A percentile compares a stretch with the other conserved stretches of the same genome.
Evolutionary conservation across 2,113 vertebrate species (phyloP).

Genomic region (Caloenas nicobarica): DNA sequence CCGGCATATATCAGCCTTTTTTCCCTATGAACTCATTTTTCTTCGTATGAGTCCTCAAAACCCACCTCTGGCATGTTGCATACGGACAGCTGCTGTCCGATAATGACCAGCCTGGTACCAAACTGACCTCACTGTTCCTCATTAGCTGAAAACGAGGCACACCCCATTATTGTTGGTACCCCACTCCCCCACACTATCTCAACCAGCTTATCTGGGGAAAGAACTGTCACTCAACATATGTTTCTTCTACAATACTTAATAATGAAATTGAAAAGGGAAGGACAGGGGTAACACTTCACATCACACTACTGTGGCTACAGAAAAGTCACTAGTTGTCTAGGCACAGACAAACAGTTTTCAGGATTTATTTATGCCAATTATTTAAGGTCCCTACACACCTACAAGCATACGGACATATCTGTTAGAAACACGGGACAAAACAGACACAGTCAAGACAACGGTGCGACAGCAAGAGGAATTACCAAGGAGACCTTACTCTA

Average conservation of each 20-base stretch:
- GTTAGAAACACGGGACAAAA: neutral
- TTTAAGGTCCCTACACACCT: neutral
- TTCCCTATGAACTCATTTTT: rapidly evolving
- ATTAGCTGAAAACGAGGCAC: neutral
- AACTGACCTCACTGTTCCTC: neutral
- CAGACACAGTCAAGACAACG: neutral
- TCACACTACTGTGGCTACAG: neutral
- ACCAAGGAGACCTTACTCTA: neutral
- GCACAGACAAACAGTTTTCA: neutral
- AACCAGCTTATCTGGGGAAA: neutral
- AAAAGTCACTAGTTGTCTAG: neutral
- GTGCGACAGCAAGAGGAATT: neutral
- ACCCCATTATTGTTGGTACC: neutral
- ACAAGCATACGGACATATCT: neutral
- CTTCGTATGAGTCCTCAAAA: neutral
- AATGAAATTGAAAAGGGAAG: neutral
- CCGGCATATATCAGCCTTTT: neutral
- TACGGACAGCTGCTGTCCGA: neutral
- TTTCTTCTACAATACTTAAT: neutral
- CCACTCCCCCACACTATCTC: neutral
- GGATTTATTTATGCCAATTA: neutral
- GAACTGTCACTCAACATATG: neutral
- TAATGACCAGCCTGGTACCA: neutral
- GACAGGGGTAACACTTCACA: neutral
- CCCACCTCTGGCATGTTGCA: neutral